phyloP scores from a whole-genome alignment of 2,888 invertebrate genomes.

The Rotaria socialis region DNA sequence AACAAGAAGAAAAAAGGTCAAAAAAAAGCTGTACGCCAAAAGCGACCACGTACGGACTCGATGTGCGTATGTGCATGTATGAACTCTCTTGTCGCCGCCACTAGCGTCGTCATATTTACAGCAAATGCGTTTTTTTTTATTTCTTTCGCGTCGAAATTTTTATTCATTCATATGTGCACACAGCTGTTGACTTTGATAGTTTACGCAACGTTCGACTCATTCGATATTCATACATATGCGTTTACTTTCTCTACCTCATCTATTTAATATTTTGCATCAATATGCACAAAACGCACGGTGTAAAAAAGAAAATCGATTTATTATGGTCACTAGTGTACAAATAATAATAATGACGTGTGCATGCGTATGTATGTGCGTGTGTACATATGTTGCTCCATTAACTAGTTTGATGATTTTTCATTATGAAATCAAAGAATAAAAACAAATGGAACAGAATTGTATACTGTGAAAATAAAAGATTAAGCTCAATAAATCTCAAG shows the following conservation, averaged over 20 bases:
- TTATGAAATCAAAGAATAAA: neutral
- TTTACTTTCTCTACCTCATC: conserved; percentile 8
- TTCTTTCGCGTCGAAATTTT: neutral
- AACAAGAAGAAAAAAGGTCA: conserved; percentile 32
- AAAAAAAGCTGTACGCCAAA: neutral
- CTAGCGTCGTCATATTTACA: neutral
- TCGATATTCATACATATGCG: neutral
- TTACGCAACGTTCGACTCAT: conserved; percentile 9
- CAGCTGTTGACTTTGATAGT: conserved; percentile 13
- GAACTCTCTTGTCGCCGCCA: conserved; percentile 3
- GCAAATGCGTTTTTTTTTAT: neutral
- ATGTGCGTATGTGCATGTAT: neutral
- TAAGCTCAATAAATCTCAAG: neutral
- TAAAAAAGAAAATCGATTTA: conserved; percentile 2
- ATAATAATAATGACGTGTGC: neutral
- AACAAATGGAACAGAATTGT: neutral
- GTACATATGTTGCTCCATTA: neutral
- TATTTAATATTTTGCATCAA: neutral
- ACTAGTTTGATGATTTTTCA: neutral
- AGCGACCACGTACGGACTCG: neutral
- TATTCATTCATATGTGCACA: conserved; percentile 8
- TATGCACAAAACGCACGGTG: neutral
- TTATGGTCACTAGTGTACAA: neutral
- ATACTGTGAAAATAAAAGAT: neutral
- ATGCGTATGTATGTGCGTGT: neutral